Evolutionary conservation across 1,140 invertebrate genomes (phyloP).

Genomic region (Heliothis virescens): DNA sequence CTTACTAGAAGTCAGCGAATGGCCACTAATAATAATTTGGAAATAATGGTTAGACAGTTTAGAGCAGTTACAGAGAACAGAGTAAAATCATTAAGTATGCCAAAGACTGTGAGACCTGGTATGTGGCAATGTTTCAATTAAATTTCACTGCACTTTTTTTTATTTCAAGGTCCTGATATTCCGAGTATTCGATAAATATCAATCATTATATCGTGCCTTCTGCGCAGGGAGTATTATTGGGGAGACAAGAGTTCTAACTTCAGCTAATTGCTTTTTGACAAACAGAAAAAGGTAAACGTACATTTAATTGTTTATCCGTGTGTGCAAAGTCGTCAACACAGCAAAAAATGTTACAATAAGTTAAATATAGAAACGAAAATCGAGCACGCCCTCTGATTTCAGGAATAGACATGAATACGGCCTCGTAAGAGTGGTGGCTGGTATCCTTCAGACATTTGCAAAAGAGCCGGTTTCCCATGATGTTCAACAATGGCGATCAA

Average conservation of each 20-base stretch:
- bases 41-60: too few relatives aligned
- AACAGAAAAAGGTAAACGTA: conserved; percentile 68
- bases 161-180: conserved; percentile 63
- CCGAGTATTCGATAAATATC: conserved; percentile 52
- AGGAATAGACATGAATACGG: conserved; percentile 54
- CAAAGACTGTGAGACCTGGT: too few relatives aligned
- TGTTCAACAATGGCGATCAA: conserved; percentile 65
- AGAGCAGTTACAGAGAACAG: too few relatives aligned
- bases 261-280: conserved; percentile 68
- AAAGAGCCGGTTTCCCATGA: conserved; percentile 27
- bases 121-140: neutral
- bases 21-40: too few relatives aligned
- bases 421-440: conserved; percentile 57
- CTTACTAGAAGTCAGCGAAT: too few relatives aligned
- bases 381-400: neutral
- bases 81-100: too few relatives aligned
- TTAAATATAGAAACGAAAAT: neutral
- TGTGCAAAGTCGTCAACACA: too few relatives aligned
- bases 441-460: conserved; percentile 57
- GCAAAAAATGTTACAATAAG: neutral
- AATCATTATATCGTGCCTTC: conserved; percentile 60
- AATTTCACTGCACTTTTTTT: neutral
- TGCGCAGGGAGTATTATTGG: conserved; percentile 71
- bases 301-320: too few relatives aligned
- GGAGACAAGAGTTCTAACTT: conserved; percentile 60